Base-by-base conservation (phyloP, 2,113 vertebrate species). In the Lethenteron reissneri region DNA sequence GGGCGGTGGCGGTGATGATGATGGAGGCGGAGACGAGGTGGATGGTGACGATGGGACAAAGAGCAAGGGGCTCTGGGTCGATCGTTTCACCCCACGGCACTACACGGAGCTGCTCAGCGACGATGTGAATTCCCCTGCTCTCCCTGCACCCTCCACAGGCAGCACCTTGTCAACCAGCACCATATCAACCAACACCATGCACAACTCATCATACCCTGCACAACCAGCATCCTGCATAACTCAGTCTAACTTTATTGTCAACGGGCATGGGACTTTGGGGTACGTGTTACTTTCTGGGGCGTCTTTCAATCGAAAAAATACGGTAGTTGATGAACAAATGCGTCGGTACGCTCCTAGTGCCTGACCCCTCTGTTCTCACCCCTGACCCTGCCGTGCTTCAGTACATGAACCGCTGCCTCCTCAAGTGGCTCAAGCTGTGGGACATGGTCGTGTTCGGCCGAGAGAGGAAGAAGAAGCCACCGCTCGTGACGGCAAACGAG, bases 341-440 rank as follows among this genome's bases (percentile, higher is more conserved):
- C 41, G 41, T 41, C 41, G 41, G 41, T 41, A 41, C 6, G n/a
- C 25, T 68, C 8, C 64, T 68, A 2, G n/a, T 68, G n/a, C 64
- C 64, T 68, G 64, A 17, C 8, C 41, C 64, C 25, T 9, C 64
- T 25, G 25, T 25, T 25, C 64, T 68, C 64, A 68, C 64, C 64
- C 64, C 64, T 68, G 64, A n/a, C 11, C 64, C 11, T 1, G 71
- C 57, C 0, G 0, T 3, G 1, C 0, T 0, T 1, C 78, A 97
- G 94, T 97, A 90, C 75, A 99, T 90, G 2, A 99, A 99, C 77
- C 90, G 92, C 75, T 99, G 94, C 79, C 81, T 99, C 58, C 83
- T 99, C 73, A 99, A 99, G 76, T 99, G 94, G 94, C 79, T 99
- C 59, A 96, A 94, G 76, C 84, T 90, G 2, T 99, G 94, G 94